A percentile compares a stretch with the other conserved stretches of the same genome.
Conservation (phyloP, 2,113 vertebrate genomes). For the Dromaius novaehollandiae region DNA sequence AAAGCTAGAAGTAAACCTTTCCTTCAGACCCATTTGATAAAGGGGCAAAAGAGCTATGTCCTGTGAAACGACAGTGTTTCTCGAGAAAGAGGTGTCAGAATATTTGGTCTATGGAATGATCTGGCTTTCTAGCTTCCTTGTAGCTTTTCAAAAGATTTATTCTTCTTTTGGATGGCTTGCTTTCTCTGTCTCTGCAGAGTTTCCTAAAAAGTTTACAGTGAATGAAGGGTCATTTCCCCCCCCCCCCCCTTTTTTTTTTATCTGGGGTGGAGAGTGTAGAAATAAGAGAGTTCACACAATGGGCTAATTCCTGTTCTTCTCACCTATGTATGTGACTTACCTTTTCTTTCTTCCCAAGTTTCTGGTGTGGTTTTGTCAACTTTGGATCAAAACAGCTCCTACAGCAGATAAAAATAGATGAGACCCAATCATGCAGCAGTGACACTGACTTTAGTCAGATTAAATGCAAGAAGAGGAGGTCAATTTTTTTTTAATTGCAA, state of each 20-base stretch:
- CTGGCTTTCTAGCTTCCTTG: not conserved
- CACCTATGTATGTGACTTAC: not conserved
- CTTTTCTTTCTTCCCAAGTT: not conserved
- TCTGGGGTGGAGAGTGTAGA: not conserved
- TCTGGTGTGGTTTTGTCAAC: not conserved
- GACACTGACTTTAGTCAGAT: slow-evolving; percentile 35
- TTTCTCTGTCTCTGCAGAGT: not conserved
- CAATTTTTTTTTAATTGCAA: slow-evolving; percentile 56
- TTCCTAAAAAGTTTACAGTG: not conserved
- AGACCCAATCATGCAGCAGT: not conserved
- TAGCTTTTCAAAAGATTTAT: not conserved
- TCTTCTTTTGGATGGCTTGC: not conserved
- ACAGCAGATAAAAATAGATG: slow-evolving; percentile 40
- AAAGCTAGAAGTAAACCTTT: not conserved
- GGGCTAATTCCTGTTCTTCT: not conserved
- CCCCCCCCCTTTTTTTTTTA: not conserved
- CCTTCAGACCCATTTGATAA: not conserved
- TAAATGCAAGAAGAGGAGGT: slow-evolving; percentile 39
- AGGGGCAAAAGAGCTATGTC: not conserved
- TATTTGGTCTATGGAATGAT: not conserved
- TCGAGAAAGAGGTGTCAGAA: not conserved
- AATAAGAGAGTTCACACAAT: not conserved
- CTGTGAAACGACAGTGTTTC: not conserved
- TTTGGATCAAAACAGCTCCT: slow-evolving; percentile 12
- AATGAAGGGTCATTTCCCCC: not conserved